A percentile compares a stretch with the other conserved stretches of the same genome.
These are phyloP conservation scores for Callospermophilus lateralis DNA, from an alignment of 2,113 vertebrate species.

Conservation along the genomic window DNA sequence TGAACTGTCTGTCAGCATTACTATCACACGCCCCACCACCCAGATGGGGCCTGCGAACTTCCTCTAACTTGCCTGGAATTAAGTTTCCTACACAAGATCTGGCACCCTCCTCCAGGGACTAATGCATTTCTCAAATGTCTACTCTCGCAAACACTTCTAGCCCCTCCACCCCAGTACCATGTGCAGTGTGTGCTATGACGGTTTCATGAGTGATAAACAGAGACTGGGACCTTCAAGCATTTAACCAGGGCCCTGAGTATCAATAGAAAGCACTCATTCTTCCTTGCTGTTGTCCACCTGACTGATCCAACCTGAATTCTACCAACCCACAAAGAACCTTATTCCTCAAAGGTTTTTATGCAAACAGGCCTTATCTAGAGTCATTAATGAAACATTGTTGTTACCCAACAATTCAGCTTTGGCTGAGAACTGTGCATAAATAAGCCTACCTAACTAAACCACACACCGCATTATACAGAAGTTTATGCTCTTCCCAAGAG, in stretches of 20 bases:
- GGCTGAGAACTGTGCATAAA: background rate
- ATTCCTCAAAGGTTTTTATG: background rate
- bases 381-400: background rate
- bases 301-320: background rate
- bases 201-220: background rate
- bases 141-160: no score
- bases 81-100: background rate
- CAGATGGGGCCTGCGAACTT: background rate
- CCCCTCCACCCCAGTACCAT: background rate
- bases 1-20: background rate
- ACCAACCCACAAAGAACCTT: background rate
- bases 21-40: rapidly evolving
- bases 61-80: background rate
- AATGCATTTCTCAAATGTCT: background rate
- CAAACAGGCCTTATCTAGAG: background rate
- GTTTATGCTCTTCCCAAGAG: background rate
- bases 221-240: background rate
- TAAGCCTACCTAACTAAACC: background rate
- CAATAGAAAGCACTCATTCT: background rate
- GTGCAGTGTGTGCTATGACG: background rate
- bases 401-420: background rate
- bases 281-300: background rate
- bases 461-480: background rate
- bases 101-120: background rate
- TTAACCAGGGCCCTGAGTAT: background rate